Conservation (phyloP, 2,113 vertebrate genomes). For the Trachemys scripta region DNA sequence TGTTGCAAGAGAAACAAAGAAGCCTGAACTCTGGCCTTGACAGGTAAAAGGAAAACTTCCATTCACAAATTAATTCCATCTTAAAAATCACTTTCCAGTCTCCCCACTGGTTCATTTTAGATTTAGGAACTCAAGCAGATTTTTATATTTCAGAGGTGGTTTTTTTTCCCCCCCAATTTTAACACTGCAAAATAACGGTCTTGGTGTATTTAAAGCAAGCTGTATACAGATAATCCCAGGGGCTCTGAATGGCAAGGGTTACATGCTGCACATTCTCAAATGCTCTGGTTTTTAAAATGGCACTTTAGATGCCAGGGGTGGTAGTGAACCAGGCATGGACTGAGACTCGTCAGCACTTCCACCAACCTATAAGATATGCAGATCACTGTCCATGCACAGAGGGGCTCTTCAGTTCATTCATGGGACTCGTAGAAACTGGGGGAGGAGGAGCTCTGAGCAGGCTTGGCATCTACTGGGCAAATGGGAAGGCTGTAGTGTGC, state of each 20-base stretch:
- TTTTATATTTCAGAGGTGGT: neutral
- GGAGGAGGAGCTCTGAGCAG: neutral
- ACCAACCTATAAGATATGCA: neutral
- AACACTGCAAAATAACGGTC: neutral
- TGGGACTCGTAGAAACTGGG: neutral
- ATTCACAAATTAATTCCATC: neutral
- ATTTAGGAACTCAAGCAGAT: neutral
- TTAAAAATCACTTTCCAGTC: neutral
- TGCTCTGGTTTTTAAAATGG: neutral
- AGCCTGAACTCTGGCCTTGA: neutral
- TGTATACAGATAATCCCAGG: neutral
- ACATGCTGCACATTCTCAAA: neutral
- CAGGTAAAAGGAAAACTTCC: neutral
- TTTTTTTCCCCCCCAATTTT: neutral
- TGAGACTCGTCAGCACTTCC: slow-evolving; percentile 9
- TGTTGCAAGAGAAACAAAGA: neutral
- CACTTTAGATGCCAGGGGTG: neutral
- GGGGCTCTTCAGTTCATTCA: neutral
- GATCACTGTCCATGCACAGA: neutral
- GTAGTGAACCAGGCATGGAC: neutral
- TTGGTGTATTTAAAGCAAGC: neutral
- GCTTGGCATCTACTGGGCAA: neutral
- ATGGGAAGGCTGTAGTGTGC: neutral
- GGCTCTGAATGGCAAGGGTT: neutral
- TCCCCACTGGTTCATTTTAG: neutral